Evolutionary conservation across 2,113 vertebrate genomes (phyloP), one percentile per base, ranked within the genome.

Genomic region (Phaethon lepturus): DNA sequence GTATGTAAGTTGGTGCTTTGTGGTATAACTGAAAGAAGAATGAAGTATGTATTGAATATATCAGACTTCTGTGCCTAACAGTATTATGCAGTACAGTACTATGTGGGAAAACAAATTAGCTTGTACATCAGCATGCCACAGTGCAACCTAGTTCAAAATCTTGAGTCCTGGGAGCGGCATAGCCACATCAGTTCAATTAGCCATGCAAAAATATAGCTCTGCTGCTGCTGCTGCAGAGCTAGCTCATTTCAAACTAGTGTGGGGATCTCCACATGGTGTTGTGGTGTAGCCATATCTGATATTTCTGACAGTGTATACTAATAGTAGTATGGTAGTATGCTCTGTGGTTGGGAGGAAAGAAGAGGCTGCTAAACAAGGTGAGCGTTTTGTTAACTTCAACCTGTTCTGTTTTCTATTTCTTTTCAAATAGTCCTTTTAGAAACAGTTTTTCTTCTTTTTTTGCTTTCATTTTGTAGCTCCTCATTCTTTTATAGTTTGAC

Each of bases 341-440:
- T 77, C 25, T 92, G 58, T 69, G 76, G 49, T 31, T 97, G 73
- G 52, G 64, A 71, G 55, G 71, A 85, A 53, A 38, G 49, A 73
- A n/a, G 40, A 52, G 40, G 44, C 49, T 64, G 31, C 15, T 73
- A 13, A 45, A 5, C 2, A 3, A 31, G 9, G 23, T 75, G 33
- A 53, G 28, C 11, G 0, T 58, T 86, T 67, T 86, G 35, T 80
- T 53, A 52, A 44, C 50, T 94, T 88, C 31, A 78, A 29, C 72
- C n/a, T 19, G 20, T 75, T 91, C 40, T 14, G 8, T 35, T 95
- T 93, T 91, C 58, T 59, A 1, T 93, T 86, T 82, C 23, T 88
- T 84, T 75, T 82, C 33, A 79, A n/a, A 25, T 23, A 22, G 82
- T 79, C 23, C 20, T 72, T 85, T 90, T 68, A 64, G 42, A 87